These are phyloP conservation scores for Rhinophrynus dorsalis DNA, from an alignment of 2,797 vertebrate species.

Conservation along the genomic window DNA sequence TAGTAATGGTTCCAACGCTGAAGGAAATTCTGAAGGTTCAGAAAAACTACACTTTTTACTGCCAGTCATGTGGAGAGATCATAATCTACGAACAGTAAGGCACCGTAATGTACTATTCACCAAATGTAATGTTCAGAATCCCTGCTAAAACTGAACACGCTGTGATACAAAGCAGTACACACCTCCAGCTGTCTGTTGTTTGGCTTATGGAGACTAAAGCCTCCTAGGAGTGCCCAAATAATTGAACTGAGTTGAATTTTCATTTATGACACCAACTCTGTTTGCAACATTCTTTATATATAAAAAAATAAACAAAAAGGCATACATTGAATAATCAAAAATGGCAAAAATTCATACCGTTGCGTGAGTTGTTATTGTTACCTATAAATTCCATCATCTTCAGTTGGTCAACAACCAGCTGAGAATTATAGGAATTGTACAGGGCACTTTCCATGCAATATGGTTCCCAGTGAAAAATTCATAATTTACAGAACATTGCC, in stretches of 20 bases:
- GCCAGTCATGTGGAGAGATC: constrained; percentile 83
- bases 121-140: neutral
- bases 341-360: too few species aligned
- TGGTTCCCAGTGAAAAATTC: too few species aligned
- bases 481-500: too few species aligned
- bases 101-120: constrained; percentile 21
- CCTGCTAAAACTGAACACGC: neutral
- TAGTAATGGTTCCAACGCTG: constrained; percentile 70
- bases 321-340: too few species aligned
- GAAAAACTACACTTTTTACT: constrained; percentile 78
- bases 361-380: too few species aligned
- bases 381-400: too few species aligned
- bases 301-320: too few species aligned
- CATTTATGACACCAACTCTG: neutral
- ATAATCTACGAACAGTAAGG: constrained; percentile 83
- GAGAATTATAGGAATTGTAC: too few species aligned
- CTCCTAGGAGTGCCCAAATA: neutral
- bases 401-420: too few species aligned
- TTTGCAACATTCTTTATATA: neutral
- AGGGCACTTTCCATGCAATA: too few species aligned
- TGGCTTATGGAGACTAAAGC: neutral
- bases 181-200: neutral
- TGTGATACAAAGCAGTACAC: neutral
- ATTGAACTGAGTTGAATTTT: neutral
- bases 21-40: constrained; percentile 70